Conservation (phyloP, 2,797 vertebrate species). For the Microctenopoma lineatum region DNA sequence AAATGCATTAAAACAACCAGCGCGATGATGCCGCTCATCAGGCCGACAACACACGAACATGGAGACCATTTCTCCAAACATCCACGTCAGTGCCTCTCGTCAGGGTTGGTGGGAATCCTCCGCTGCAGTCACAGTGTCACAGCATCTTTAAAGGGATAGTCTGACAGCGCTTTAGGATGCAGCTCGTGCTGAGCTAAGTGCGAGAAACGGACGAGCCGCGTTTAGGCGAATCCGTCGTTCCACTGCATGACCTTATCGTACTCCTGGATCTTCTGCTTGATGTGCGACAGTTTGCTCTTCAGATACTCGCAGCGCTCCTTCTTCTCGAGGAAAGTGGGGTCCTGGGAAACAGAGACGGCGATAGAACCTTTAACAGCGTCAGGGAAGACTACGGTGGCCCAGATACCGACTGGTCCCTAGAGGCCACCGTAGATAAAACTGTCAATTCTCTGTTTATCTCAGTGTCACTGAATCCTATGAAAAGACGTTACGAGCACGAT, state of each 20-base stretch:
- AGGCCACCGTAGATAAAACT: too few relatives aligned
- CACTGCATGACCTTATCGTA: slow-evolving; percentile 97
- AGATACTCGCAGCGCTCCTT: slow-evolving; percentile 97
- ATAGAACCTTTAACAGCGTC: too few relatives aligned
- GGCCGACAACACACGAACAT: neutral
- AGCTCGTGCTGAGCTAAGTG: too few relatives aligned
- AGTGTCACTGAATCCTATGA: too few relatives aligned
- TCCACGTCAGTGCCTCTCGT: neutral
- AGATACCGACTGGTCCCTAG: too few relatives aligned
- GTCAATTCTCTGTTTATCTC: too few relatives aligned
- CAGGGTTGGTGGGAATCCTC: slow-evolving; percentile 31
- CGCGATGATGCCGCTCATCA: neutral
- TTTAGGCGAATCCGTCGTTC: slow-evolving; percentile 85
- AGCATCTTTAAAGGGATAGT: slow-evolving; percentile 17
- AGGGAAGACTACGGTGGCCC: too few relatives aligned
- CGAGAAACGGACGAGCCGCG: too few relatives aligned
- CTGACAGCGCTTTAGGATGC: neutral
- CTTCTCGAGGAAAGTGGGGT: slow-evolving; percentile 94
- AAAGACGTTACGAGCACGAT: too few relatives aligned
- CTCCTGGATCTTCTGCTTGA: slow-evolving; percentile 96
- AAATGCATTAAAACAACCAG: neutral
- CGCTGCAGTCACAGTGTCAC: slow-evolving; percentile 44
- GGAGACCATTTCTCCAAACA: neutral
- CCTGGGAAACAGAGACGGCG: slow-evolving; percentile 72
- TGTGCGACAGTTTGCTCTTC: slow-evolving; percentile 96